Base-by-base conservation (phyloP, 2,888 invertebrate species). In the Unio pictorum region DNA sequence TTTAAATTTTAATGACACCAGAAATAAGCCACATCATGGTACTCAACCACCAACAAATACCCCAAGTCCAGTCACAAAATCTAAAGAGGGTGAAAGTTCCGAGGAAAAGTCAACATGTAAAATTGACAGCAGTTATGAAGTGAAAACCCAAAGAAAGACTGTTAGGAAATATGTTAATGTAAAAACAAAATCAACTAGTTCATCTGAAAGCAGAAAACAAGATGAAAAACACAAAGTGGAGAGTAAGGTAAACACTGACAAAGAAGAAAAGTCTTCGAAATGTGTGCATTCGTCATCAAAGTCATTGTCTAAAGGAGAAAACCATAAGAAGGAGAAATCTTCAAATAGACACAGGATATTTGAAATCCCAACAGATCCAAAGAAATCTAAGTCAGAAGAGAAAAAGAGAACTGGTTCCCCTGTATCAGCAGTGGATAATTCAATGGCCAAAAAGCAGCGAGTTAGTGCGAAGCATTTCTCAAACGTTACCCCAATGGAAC, bases 401-500 rank as follows among this genome's bases (percentile, higher is more conserved):
- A 45, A n/a, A 62, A 34, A 28, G 54, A 18, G 23, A 34, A 54
- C 62, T 15, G 30, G n/a, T 15, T 54, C 28, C 7, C 34, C 45
- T 17, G 4, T 45, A 18, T 45, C 57, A 55, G 34, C 65, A 71
- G 23, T 65, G 64, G 26, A 59, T 11, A 4, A 11, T 26, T 23
- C 23, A 26, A 2, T 23, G 26, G 26, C 17, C 59, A 59, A 59
- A 59, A 23, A 59, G 26, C 23, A 11, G 23, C 8, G 59, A 23
- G 59, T 15, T 18, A 23, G 11, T 45, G 66, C 59, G 17, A 67
- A 70, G 61, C 62, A 57, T 28, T 67, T 73, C 3, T 69, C 73
- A 17, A 73, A 70, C n/a, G 64, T 77, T 20, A 70, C 77, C 28
- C 68, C 75, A 28, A 64, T 62, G n/a, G 75, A 77, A 61, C 57